Evolutionary conservation across 2,797 vertebrate species (phyloP), one percentile per base, ranked within the genome.

Genomic region (Eospalax fontanierii): DNA sequence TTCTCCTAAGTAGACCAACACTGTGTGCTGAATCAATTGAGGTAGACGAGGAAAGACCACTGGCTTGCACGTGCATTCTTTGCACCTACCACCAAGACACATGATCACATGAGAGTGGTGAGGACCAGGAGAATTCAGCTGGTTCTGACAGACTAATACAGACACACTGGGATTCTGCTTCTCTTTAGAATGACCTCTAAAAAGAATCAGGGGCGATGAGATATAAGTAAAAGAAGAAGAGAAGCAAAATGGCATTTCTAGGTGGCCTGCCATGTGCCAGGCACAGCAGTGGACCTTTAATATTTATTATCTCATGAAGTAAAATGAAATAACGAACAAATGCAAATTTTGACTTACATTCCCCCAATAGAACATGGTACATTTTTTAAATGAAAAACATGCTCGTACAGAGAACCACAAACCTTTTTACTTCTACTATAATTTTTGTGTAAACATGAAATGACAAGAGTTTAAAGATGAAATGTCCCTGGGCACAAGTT

Each of bases 401-500:
- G 33, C 75, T 79, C 54, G 35, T 70, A 40, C 12, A 71, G 73
- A 86, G 54, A 93, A 76, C 66, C 46, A 12, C 14, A 11, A 89
- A 50, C 40, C 63, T 87, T 92, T 90, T 90, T 76, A 73, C 76
- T 96, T 94, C 57, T 50, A 43, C 92, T 95, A 75, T 89, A 96
- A 87, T 92, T 96, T 94, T 92, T 97, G 79, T 93, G 65, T 96
- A 95, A 97, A 96, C 87, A 93, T 63, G 84, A 97, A 92, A 94
- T 8, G 81, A 94, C 95, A 96, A 86, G 89, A 91, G 70, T 97
- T 97, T 97, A 95, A 93, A 95, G 91, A 94, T 43, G 89, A 73
- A 93, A 71, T 9, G 63, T 96, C 89, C 89, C 84, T 38, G 50
- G 92, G 82, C 91, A 96, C 75, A 87, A 92, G 78, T 89, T 68